phyloP scores from a whole-genome alignment of 1,140 invertebrate species.

The Platyscapa corneri region DNA sequence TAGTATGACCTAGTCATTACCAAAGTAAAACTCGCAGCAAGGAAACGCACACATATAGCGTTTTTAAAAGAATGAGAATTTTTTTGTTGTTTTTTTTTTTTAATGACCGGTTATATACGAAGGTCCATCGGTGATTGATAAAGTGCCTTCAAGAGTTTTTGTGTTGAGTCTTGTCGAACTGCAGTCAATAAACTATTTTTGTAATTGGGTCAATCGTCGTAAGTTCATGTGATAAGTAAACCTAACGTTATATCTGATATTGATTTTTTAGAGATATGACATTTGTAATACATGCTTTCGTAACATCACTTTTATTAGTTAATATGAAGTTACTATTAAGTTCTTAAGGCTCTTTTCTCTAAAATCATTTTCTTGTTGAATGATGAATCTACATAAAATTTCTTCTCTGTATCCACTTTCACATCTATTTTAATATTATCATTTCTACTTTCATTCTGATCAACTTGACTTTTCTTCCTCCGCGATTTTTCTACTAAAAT shows the following conservation, averaged over 20 bases:
- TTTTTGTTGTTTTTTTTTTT: constrained; percentile 28
- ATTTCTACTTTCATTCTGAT: background rate
- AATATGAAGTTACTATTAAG: background rate
- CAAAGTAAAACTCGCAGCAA: constrained; percentile 57
- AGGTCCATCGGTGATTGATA: constrained; percentile 30
- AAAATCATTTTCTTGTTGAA: background rate
- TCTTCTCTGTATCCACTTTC: background rate
- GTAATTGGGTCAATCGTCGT: constrained; percentile 1
- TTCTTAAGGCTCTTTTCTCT: background rate
- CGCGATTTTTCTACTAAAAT: background rate
- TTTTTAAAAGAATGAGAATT: constrained; percentile 16
- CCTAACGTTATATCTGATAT: constrained; percentile 37
- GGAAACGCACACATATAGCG: background rate
- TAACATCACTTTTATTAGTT: background rate
- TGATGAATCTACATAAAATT: background rate
- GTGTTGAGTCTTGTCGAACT: constrained; percentile 4
- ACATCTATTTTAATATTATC: background rate
- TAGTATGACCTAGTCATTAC: constrained; percentile 74
- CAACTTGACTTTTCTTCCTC: background rate
- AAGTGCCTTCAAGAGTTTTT: constrained; percentile 30
- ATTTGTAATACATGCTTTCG: background rate
- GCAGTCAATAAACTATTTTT: constrained; percentile 22
- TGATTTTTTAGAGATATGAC: constrained; percentile 15
- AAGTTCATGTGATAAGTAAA: constrained; percentile 32
- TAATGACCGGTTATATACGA: constrained; percentile 22